Conservation (phyloP, 2,888 invertebrate genomes). For the Cephus rjabovi region DNA sequence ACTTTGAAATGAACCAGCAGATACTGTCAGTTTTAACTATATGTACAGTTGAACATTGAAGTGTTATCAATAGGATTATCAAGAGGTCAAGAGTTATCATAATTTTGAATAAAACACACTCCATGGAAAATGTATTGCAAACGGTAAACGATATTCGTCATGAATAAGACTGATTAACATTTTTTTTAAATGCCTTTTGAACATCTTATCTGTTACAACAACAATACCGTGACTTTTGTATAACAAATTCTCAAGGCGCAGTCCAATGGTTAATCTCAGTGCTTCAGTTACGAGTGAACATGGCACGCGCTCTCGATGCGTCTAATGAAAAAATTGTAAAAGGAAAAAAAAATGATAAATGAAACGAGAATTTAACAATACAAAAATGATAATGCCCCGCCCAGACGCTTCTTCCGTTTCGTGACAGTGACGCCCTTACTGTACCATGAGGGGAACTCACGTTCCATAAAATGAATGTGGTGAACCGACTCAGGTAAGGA, state of each 20-base stretch:
- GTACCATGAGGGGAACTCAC: neutral
- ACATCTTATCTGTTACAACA: neutral
- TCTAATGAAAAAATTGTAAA: neutral
- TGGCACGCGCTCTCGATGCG: neutral
- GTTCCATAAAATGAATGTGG: constrained; percentile 10
- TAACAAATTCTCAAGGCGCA: neutral
- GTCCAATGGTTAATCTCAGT: neutral
- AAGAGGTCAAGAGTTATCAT: neutral
- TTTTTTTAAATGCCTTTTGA: neutral
- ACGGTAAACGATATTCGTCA: neutral
- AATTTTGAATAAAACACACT: neutral
- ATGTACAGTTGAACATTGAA: neutral
- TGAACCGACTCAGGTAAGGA: constrained; percentile 2
- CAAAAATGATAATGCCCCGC: neutral
- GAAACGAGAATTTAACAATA: neutral
- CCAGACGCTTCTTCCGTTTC: constrained; percentile 4
- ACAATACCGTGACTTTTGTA: neutral
- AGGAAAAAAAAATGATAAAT: neutral
- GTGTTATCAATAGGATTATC: neutral
- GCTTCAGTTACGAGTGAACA: neutral
- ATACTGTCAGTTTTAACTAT: neutral
- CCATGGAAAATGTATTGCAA: neutral
- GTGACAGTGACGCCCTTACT: constrained; percentile 1
- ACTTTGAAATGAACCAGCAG: neutral
- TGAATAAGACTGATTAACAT: neutral